phyloP scores from a whole-genome alignment of 2,797 vertebrate genomes.

The Gadopsis marmoratus region DNA sequence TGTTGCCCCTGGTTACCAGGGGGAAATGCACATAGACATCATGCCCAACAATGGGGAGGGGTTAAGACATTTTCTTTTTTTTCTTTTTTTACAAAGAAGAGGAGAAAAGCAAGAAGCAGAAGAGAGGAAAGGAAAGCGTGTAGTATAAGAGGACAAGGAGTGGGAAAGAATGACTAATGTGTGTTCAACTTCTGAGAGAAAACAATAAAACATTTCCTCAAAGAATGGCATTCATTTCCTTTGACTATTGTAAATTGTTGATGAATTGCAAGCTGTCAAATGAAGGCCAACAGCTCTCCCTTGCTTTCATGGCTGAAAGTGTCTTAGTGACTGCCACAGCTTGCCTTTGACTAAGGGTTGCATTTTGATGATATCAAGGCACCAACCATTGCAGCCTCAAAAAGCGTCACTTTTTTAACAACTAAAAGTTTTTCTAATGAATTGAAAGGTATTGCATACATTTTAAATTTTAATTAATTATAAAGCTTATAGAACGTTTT shows the following conservation, averaged over 20 bases:
- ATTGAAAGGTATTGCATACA: background rate
- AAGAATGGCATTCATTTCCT: constrained; percentile 21
- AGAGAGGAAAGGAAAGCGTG: background rate
- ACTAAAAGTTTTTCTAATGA: background rate
- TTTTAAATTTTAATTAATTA: background rate
- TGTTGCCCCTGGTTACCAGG: constrained; percentile 86
- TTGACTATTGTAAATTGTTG: constrained; percentile 44
- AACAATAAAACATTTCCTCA: constrained; percentile 22
- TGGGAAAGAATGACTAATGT: constrained; percentile 3
- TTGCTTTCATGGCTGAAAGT: constrained; percentile 34
- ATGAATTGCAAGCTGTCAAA: constrained; percentile 48
- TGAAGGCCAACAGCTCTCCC: constrained; percentile 36
- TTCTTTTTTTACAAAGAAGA: constrained; percentile 37
- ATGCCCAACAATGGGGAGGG: constrained; percentile 57
- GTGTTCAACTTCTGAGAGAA: constrained; percentile 5
- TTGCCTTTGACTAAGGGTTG: constrained; percentile 27
- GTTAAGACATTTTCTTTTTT: constrained; percentile 12
- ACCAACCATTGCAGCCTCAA: background rate
- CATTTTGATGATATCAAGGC: constrained; percentile 30
- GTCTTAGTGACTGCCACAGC: constrained; percentile 28
- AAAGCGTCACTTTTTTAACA: background rate
- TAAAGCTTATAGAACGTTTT: too few relatives aligned
- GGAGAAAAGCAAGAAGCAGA: constrained; percentile 28
- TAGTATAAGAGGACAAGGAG: background rate
- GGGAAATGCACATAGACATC: constrained; percentile 78